These are phyloP conservation scores for Schizothorax lantsangensis DNA, from an alignment of 2,797 vertebrate genomes.

Conservation along the genomic window DNA sequence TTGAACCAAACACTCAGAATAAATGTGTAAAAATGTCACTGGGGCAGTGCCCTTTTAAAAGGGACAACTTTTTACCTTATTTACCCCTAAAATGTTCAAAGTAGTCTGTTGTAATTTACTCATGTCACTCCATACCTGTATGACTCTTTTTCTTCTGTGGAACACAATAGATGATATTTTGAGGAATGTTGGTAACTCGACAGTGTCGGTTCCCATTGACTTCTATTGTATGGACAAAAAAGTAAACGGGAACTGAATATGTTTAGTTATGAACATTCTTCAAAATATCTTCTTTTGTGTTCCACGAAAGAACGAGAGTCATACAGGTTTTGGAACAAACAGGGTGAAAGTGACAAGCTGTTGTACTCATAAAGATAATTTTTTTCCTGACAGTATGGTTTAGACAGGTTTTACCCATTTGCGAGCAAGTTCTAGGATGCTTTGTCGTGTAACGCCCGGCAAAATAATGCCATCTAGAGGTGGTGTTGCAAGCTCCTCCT, in stretches of 20 bases:
- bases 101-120: neutral
- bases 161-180: neutral
- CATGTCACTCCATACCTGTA: neutral
- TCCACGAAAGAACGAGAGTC: neutral
- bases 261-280: neutral
- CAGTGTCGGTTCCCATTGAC: neutral
- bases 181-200: neutral
- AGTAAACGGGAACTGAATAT: neutral
- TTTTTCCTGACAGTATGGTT: neutral
- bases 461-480: conserved; percentile 92
- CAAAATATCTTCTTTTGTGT: neutral
- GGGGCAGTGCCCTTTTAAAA: neutral
- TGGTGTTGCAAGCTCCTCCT: conserved; percentile 88
- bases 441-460: conserved; percentile 87
- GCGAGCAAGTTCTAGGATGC: conserved; percentile 84
- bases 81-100: neutral
- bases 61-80: neutral
- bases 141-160: neutral
- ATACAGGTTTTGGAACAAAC: neutral
- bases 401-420: conserved; percentile 79
- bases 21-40: neutral
- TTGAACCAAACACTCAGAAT: neutral
- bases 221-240: neutral
- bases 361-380: neutral
- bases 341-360: neutral